These are phyloP conservation scores for Scartelaos histophorus DNA, from an alignment of 2,113 vertebrate species.

Conservation along the genomic window DNA sequence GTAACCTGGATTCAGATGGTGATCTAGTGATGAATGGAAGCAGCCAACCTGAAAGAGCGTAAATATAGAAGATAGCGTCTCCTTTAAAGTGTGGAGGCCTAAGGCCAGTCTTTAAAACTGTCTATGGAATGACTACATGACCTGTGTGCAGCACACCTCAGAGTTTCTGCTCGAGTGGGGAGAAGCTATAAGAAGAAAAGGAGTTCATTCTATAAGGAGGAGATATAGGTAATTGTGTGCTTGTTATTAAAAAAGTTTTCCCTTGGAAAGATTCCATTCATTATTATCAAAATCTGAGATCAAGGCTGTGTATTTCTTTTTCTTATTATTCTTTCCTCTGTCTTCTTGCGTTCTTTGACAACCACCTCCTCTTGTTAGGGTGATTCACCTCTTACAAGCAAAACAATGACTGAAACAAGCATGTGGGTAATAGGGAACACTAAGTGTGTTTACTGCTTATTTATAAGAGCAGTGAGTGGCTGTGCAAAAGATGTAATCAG, in stretches of 20 bases:
- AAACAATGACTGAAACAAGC: conserved; percentile 4
- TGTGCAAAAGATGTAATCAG: not conserved
- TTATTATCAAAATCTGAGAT: conserved; percentile 46
- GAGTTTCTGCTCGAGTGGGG: conserved; percentile 36
- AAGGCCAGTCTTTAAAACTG: conserved; percentile 18
- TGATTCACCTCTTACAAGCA: not conserved
- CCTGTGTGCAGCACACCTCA: conserved; percentile 23
- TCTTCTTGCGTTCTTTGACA: conserved; percentile 10
- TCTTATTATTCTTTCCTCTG: conserved; percentile 9
- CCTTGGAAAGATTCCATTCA: conserved; percentile 42
- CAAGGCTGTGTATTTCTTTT: not conserved
- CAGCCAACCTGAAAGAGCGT: conserved; percentile 28
- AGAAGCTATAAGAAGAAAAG: not conserved
- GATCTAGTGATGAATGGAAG: conserved; percentile 22
- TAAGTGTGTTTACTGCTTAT: too few relatives aligned
- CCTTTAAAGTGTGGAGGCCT: conserved; percentile 8
- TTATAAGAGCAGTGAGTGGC: too few relatives aligned
- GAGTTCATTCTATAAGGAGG: conserved; percentile 26
- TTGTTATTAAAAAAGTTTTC: conserved; percentile 40
- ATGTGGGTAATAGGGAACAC: not conserved
- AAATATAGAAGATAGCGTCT: conserved; percentile 23
- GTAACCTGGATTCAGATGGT: conserved; percentile 21
- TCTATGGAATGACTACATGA: conserved; percentile 17
- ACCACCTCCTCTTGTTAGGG: not conserved
- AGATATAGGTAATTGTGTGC: conserved; percentile 41